Evolutionary conservation across 2,888 invertebrate species (phyloP).

Genomic region (Noctua janthina): DNA sequence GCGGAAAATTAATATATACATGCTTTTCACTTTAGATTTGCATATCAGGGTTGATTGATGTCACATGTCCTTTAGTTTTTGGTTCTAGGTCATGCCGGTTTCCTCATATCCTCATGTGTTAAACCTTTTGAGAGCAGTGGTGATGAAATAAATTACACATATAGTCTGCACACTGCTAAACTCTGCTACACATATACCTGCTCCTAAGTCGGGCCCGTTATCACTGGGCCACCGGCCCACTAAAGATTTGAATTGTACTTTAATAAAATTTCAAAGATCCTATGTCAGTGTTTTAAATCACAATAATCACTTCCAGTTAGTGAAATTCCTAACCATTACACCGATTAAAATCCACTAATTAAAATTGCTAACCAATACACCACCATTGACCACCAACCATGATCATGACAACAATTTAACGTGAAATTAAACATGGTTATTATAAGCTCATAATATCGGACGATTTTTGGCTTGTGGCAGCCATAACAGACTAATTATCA

Average conservation of each 20-base stretch:
- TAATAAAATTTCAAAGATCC: not conserved
- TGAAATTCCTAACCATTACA: not conserved
- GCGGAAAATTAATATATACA: too few species aligned
- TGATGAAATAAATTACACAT: not conserved
- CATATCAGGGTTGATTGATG: not conserved
- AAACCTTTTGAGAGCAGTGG: not conserved
- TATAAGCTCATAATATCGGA: not conserved
- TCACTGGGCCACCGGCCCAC: too few species aligned
- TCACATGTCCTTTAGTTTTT: too few species aligned
- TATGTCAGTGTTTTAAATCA: not conserved
- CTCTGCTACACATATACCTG: too few species aligned
- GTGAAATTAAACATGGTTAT: not conserved
- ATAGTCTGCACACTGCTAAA: too few species aligned
- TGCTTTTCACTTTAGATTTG: not conserved
- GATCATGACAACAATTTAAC: not conserved
- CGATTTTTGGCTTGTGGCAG: not conserved
- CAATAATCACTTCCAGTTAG: not conserved
- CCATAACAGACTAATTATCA: constrained; percentile 16
- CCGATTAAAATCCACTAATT: not conserved
- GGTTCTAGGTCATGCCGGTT: not conserved
- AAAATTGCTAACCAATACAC: not conserved
- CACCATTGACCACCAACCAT: not conserved
- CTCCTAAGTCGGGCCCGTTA: too few species aligned
- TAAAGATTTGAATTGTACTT: not conserved
- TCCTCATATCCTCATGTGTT: too few species aligned